These are phyloP conservation scores for Disparrhopalites patrizii DNA, from an alignment of 2,888 invertebrate genomes.

Conservation along the genomic window DNA sequence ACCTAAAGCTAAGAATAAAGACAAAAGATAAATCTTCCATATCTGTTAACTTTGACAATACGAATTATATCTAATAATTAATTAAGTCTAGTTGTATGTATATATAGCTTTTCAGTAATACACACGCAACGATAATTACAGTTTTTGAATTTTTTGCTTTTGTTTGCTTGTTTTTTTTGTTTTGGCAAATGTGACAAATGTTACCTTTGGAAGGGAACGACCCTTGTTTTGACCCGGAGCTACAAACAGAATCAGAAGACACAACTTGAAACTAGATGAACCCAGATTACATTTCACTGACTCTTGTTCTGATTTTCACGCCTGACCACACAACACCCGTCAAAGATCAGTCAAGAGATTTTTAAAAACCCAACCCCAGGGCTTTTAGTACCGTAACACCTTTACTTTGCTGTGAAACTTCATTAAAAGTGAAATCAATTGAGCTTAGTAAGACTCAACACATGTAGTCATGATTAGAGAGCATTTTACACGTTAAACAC, in stretches of 20 bases:
- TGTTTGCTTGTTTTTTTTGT: conserved; percentile 16
- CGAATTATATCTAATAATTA: background rate
- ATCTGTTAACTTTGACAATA: too few species aligned
- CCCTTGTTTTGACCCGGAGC: conserved; percentile 46
- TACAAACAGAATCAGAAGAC: conserved; percentile 44
- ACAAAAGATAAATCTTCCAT: background rate
- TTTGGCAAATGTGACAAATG: conserved; percentile 34
- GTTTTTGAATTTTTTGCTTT: conserved; percentile 9
- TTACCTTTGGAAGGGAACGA: conserved; percentile 49
- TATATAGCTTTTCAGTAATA: conserved; percentile 8
- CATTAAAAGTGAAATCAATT: conserved; percentile 5
- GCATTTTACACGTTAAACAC: conserved; percentile 9
- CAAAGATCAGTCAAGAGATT: background rate
- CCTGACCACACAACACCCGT: background rate
- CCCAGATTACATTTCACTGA: conserved; percentile 50
- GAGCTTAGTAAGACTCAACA: background rate
- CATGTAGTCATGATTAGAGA: conserved; percentile 6
- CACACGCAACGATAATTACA: conserved; percentile 19
- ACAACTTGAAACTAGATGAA: conserved; percentile 42
- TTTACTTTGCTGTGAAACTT: conserved; percentile 20
- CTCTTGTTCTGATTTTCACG: conserved; percentile 10
- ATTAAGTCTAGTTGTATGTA: background rate
- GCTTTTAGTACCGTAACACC: conserved; percentile 4
- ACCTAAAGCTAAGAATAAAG: background rate
- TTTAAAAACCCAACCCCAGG: conserved; percentile 8